Conservation (phyloP, 1,140 invertebrate genomes). For the Lasioglossum albipes region DNA sequence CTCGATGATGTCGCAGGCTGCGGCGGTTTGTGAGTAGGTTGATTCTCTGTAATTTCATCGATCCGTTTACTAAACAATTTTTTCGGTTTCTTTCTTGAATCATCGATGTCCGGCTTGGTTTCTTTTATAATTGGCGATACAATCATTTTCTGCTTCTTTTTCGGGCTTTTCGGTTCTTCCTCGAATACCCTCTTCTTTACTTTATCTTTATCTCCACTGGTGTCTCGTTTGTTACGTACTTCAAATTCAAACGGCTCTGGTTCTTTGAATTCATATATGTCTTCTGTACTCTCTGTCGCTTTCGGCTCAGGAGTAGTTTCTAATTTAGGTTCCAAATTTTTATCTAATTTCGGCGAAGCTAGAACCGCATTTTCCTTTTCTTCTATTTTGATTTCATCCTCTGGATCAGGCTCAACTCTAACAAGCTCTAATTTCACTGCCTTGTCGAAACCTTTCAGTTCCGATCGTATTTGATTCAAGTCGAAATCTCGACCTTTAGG, state of each 20-base stretch:
- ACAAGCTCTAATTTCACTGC: slow-evolving; percentile 79
- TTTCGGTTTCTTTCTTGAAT: slow-evolving; percentile 65
- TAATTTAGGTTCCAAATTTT: slow-evolving; percentile 61
- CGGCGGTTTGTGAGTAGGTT: slow-evolving; percentile 6
- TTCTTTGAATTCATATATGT: slow-evolving; percentile 94
- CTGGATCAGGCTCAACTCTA: slow-evolving; percentile 65
- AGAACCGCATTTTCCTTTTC: slow-evolving; percentile 63
- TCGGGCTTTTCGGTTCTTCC: slow-evolving; percentile 74
- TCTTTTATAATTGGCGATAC: slow-evolving; percentile 63
- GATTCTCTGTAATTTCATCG: slow-evolving; percentile 60
- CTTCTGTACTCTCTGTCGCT: slow-evolving; percentile 80
- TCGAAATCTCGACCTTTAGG: slow-evolving; percentile 88
- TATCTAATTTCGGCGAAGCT: slow-evolving; percentile 61
- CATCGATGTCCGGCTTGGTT: slow-evolving; percentile 67
- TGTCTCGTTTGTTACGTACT: slow-evolving; percentile 81
- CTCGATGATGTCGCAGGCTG: slow-evolving; percentile 9
- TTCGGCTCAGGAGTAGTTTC: slow-evolving; percentile 68
- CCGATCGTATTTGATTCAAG: slow-evolving; percentile 90
- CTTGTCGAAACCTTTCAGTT: slow-evolving; percentile 89
- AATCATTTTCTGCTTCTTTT: slow-evolving; percentile 72
- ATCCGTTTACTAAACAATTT: slow-evolving; percentile 66
- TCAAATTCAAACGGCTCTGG: slow-evolving; percentile 92
- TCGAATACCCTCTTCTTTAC: slow-evolving; percentile 75
- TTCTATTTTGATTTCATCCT: slow-evolving; percentile 64
- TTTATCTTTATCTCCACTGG: slow-evolving; percentile 74